phyloP scores from a whole-genome alignment of 2,888 invertebrate species.

The Polydesmus complanatus region DNA sequence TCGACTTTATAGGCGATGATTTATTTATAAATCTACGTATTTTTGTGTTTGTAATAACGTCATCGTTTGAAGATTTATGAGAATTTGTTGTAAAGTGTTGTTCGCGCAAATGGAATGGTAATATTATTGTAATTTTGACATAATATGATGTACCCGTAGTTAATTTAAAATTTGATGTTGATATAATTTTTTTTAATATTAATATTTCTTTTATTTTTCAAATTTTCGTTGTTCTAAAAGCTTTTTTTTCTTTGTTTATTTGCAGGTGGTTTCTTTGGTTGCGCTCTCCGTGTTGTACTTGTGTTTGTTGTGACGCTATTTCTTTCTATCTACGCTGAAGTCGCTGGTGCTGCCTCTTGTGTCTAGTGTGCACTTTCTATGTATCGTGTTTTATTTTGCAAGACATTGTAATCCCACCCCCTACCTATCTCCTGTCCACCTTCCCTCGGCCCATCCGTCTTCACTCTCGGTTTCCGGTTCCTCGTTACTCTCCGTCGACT shows the following conservation, averaged over 20 bases:
- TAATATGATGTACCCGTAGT: too few species aligned
- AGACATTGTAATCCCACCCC: background rate
- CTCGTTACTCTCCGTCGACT: background rate
- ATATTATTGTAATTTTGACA: too few species aligned
- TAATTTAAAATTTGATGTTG: too few species aligned
- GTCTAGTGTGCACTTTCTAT: background rate
- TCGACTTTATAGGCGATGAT: too few species aligned
- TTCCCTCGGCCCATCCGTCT: background rate
- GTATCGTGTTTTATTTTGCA: background rate
- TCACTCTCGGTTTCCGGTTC: background rate
- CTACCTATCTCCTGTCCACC: background rate
- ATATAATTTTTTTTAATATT: background rate
- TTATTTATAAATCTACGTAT: too few species aligned
- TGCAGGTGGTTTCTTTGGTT: background rate
- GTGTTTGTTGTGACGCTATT: background rate
- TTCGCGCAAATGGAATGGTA: too few species aligned
- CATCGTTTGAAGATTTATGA: too few species aligned
- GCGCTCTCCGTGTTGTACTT: background rate
- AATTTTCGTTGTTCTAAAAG: background rate
- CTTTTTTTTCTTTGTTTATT: background rate
- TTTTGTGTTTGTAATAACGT: too few species aligned
- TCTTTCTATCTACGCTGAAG: background rate
- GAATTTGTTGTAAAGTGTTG: too few species aligned
- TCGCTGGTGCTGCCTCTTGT: background rate
- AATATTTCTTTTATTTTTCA: background rate